Evolutionary conservation across 1,140 invertebrate genomes (phyloP), one percentile per base, ranked within the genome.

Genomic region (Polypedilum vanderplanki): DNA sequence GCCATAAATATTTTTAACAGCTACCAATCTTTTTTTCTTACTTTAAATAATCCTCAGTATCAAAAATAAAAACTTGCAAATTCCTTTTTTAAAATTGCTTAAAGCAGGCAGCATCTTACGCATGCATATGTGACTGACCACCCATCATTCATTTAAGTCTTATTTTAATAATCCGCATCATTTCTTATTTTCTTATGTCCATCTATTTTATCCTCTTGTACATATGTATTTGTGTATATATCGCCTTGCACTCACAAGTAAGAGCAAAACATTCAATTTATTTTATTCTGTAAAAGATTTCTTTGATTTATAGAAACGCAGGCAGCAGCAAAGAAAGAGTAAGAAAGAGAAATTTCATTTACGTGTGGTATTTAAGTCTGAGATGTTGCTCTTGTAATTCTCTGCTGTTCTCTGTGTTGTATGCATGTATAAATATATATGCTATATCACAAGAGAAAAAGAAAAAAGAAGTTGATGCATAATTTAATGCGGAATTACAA

Each of bases 401-500:
- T 1, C n/a, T 57, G 46, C n/a, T 46, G 41, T 46, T 46, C 9
- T 57, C 12, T 57, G 46, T 57, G 46, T n/a, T n/a, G 46, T n/a
- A 57, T 57, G 46, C 12, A n/a, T n/a, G n/a, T 57, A 12, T 57
- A n/a, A 12, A 15, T 57, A n/a, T n/a, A 57, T 4, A 15, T 33
- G n/a, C 46, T 3, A 57, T 57, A 12, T 4, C 46, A 33, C 24
- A 33, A 33, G 2, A 33, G 24, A 33, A 33, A n/a, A 3, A 57
- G 46, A 57, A n/a, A 57, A n/a, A 57, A 57, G 46, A 57, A 57
- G 46, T 57, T 57, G 46, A 57, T 57, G 46, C 46, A 57, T 57
- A 57, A 57, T 57, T 57, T 57, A 57, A 57, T 57, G 46, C n/a
- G 46, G 46, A 57, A 57, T 57, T 57, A 57, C 46, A 57, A 57